phyloP scores from a whole-genome alignment of 2,113 vertebrate genomes.

The Cyanoramphus novaezelandiae region DNA sequence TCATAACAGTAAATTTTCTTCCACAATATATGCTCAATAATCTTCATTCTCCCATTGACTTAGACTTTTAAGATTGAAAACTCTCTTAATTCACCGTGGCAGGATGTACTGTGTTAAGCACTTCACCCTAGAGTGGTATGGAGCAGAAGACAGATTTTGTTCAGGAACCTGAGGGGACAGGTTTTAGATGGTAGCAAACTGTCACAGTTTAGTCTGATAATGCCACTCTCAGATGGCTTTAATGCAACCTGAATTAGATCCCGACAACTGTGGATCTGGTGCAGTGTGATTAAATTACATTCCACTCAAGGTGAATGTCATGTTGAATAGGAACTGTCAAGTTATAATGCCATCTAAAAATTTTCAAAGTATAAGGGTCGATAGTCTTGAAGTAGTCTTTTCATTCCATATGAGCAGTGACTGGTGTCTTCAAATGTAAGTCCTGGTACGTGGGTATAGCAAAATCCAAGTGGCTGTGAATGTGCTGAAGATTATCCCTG shows the following conservation, averaged over 20 bases:
- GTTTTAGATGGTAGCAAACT: neutral
- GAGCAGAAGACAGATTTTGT: neutral
- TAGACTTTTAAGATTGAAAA: neutral
- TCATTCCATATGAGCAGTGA: neutral
- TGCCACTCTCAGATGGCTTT: neutral
- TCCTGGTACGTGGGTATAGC: neutral
- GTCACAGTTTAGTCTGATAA: neutral
- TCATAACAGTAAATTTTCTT: neutral
- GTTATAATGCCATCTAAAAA: neutral
- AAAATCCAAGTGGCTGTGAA: neutral
- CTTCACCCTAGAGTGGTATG: neutral
- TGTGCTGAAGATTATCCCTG: neutral
- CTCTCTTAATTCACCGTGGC: neutral
- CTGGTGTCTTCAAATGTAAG: neutral
- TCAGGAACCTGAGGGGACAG: neutral
- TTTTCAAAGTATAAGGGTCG: neutral
- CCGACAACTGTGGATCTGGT: neutral
- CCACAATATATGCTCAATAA: neutral
- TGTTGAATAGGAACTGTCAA: neutral
- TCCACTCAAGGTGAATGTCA: neutral
- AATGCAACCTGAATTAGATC: neutral
- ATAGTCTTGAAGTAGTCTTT: neutral
- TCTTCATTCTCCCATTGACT: neutral
- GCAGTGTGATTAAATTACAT: neutral
- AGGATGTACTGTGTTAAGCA: neutral